Base-by-base conservation (phyloP, 2,888 invertebrate species). In the Cheilosia impressa region DNA sequence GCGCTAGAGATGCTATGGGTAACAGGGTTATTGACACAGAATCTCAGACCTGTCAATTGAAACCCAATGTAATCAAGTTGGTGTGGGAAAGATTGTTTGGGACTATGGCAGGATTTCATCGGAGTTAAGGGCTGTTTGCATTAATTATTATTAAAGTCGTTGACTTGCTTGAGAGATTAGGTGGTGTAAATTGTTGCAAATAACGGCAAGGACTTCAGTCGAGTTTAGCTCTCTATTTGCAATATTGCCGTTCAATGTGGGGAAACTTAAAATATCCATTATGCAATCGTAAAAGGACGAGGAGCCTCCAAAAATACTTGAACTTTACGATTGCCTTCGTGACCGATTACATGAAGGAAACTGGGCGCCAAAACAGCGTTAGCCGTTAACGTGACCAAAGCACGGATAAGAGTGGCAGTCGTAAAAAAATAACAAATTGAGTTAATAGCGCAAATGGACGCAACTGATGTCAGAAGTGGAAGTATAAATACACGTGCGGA, bases 21-120 rank as follows among this genome's bases (percentile, higher is more conserved):
- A 55, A 9, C 13, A n/a, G 19, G 60, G 52, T 45, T 77, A 43
- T 77, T 77, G 76, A 68, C 60, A 60, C 31, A 58, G 22, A 50
- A 68, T 52, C 60, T 52, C 60, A 60, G 68, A 68, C 68, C 34
- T 60, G 68, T 53, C 76, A 53, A 77, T 68, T 19, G 68, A 38
- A 38, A 50, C 38, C 65, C 38, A 38, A 65, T 22, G 75, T 43
- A 65, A 65, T 57, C 31, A 57, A 75, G 57, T 47, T 63, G 31
- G 65, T 34, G 45, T 34, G 45, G 15, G 10, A 19, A 66, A 47
- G 3, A 65, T 58, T 57, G 45, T 31, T 57, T 6, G n/a, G 17
- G 52, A 62, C 60, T 60, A 17, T 1, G 41, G 41, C 1, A 17
- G 47, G 50, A 71, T 34, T 57, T 15, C 5, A 17, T 34, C n/a